Percentiles rank a stretch among this genome's conserved stretches.
Conservation (phyloP, 2,797 vertebrate species). For the Danio aesculapii region DNA sequence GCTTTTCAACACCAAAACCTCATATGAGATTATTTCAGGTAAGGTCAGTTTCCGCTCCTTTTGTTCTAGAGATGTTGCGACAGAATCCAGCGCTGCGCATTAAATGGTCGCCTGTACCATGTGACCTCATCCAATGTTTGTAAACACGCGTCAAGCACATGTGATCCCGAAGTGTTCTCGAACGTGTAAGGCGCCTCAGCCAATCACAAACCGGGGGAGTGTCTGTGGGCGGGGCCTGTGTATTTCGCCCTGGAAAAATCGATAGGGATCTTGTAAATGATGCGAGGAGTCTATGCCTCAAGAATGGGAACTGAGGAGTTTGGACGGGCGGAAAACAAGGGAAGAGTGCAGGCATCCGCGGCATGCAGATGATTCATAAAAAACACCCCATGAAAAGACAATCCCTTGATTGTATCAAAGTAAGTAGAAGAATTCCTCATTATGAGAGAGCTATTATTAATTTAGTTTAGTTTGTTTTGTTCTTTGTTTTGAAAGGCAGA, state of each 20-base stretch:
- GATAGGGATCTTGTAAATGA: constrained; percentile 69
- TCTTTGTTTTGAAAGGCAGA: background rate
- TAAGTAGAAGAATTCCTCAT: constrained; percentile 31
- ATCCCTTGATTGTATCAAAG: background rate
- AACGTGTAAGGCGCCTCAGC: constrained; percentile 59
- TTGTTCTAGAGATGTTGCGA: constrained; percentile 58
- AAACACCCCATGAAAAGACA: background rate
- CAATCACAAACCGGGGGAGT: constrained; percentile 79
- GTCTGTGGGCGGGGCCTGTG: constrained; percentile 73
- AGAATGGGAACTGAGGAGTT: constrained; percentile 67
- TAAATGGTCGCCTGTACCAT: constrained; percentile 69
- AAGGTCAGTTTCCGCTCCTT: background rate
- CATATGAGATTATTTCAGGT: background rate
- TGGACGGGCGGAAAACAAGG: constrained; percentile 18
- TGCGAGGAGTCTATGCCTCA: constrained; percentile 61
- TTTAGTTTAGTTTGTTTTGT: background rate
- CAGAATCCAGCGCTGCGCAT: constrained; percentile 72
- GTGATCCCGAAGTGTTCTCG: constrained; percentile 77
- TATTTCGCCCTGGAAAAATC: constrained; percentile 82
- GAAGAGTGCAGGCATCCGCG: constrained; percentile 12
- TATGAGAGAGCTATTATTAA: background rate
- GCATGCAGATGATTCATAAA: background rate
- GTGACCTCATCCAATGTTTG: constrained; percentile 84
- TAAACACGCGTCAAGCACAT: constrained; percentile 88
- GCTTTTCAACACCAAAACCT: background rate